A percentile compares a stretch with the other conserved stretches of the same genome.
Conservation (phyloP, 2,888 invertebrate species). For the Neoaliturus tenellus region DNA sequence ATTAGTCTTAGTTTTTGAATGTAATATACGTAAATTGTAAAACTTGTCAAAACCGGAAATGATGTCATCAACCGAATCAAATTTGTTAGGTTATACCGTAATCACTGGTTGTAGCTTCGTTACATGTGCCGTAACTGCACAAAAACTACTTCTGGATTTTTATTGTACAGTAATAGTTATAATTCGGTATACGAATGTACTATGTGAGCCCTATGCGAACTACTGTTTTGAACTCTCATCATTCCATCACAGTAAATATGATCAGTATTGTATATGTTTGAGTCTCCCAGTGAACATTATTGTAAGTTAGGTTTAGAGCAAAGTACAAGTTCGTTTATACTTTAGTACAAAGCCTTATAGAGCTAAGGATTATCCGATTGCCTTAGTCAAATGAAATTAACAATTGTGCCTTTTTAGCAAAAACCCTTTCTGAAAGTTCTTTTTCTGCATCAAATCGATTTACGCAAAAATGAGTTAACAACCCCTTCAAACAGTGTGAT, state of each 20-base stretch:
- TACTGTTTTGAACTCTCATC: background rate
- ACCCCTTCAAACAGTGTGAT: background rate
- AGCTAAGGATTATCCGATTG: constrained; percentile 12
- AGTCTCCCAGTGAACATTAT: constrained; percentile 23
- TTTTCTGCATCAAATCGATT: background rate
- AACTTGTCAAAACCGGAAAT: background rate
- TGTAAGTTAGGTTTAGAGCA: constrained; percentile 40
- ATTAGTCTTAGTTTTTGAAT: constrained; percentile 45
- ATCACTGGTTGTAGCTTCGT: background rate
- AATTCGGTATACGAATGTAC: constrained; percentile 52
- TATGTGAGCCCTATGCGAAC: background rate
- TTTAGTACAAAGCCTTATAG: constrained; percentile 49
- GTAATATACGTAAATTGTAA: constrained; percentile 30
- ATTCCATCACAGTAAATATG: constrained; percentile 33
- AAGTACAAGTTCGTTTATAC: constrained; percentile 39
- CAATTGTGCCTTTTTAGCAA: background rate
- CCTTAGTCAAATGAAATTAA: constrained; percentile 16
- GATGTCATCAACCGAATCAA: background rate
- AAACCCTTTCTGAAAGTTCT: background rate
- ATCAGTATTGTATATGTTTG: constrained; percentile 30
- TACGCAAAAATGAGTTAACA: background rate
- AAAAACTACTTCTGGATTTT: constrained; percentile 60
- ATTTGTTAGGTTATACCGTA: background rate
- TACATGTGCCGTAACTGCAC: constrained; percentile 63
- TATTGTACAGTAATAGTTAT: constrained; percentile 42